Percentiles rank a stretch among this genome's conserved stretches.
Conservation (phyloP, 1,140 invertebrate species). For the Drosophila subobscura region DNA sequence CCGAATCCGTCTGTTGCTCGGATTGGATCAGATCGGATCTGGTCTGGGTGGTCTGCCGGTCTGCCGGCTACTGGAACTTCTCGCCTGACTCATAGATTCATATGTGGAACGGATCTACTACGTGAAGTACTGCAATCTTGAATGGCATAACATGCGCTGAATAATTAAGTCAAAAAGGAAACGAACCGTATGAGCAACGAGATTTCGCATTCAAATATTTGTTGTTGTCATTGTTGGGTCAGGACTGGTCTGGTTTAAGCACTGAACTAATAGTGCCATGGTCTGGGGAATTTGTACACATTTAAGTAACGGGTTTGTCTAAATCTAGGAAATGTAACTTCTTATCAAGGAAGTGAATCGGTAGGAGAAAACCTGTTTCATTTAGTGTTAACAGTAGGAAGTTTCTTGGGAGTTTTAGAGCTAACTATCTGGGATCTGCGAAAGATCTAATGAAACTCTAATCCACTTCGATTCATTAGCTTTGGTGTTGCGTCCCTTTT, state of each 20-base stretch:
- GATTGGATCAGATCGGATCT: slow-evolving; percentile 24
- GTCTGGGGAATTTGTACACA: slow-evolving; percentile 31
- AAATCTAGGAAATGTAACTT: slow-evolving; percentile 36
- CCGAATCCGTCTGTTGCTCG: slow-evolving; percentile 29
- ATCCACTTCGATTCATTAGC: slow-evolving; percentile 69
- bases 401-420: neutral
- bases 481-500: slow-evolving; percentile 48
- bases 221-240: slow-evolving; percentile 62
- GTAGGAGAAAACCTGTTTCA: slow-evolving; percentile 11
- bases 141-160: slow-evolving; percentile 37
- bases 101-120: slow-evolving; percentile 52
- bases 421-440: neutral
- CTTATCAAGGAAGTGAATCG: slow-evolving; percentile 27
- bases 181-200: slow-evolving; percentile 57
- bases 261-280: slow-evolving; percentile 4
- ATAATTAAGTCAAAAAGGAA: slow-evolving; percentile 76
- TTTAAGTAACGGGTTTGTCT: slow-evolving; percentile 37
- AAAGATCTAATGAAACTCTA: slow-evolving; percentile 5
- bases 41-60: slow-evolving; percentile 47
- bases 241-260: slow-evolving; percentile 14
- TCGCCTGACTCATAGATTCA: slow-evolving; percentile 33
- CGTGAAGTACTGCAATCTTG: slow-evolving; percentile 22
- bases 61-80: slow-evolving; percentile 37
- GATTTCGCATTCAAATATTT: slow-evolving; percentile 56
- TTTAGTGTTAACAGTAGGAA: neutral